Percentiles rank a stretch among this genome's conserved stretches.
These are phyloP conservation scores for Theristicus caerulescens DNA, from an alignment of 2,113 vertebrate genomes.

Conservation along the genomic window DNA sequence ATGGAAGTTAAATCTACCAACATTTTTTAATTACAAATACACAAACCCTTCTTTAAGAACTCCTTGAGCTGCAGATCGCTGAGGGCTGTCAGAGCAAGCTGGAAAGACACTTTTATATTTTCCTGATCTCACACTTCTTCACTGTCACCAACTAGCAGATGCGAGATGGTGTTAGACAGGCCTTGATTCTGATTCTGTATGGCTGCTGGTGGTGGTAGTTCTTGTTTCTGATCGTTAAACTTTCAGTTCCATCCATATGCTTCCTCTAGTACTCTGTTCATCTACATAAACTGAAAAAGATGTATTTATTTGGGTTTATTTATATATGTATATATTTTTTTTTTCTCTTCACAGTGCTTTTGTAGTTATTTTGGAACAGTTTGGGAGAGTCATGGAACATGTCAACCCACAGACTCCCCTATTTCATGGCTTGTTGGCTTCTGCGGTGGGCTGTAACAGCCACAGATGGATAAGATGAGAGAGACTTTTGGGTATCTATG, in stretches of 20 bases:
- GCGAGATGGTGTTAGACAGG: not conserved
- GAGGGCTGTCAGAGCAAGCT: not conserved
- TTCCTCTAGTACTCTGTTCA: not conserved
- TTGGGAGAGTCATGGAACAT: not conserved
- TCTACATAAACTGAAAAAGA: not conserved
- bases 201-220: not conserved
- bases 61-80: not conserved
- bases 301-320: not conserved
- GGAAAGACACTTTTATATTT: not conserved
- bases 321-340: not conserved
- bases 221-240: not conserved
- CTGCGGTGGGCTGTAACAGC: not conserved
- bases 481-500: slow-evolving; percentile 13
- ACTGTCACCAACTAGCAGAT: not conserved
- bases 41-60: not conserved
- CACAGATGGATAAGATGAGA: slow-evolving; percentile 13
- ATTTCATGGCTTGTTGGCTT: slow-evolving; percentile 18
- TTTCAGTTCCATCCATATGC: not conserved
- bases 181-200: not conserved
- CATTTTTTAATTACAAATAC: not conserved
- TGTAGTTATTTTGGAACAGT: not conserved
- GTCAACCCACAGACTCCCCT: slow-evolving; percentile 3
- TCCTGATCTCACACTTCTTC: not conserved
- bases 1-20: not conserved
- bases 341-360: not conserved